Percentiles rank a stretch among this genome's conserved stretches.
These are phyloP conservation scores for Epinephelus moara DNA, from an alignment of 2,113 vertebrate species.

Conservation along the genomic window DNA sequence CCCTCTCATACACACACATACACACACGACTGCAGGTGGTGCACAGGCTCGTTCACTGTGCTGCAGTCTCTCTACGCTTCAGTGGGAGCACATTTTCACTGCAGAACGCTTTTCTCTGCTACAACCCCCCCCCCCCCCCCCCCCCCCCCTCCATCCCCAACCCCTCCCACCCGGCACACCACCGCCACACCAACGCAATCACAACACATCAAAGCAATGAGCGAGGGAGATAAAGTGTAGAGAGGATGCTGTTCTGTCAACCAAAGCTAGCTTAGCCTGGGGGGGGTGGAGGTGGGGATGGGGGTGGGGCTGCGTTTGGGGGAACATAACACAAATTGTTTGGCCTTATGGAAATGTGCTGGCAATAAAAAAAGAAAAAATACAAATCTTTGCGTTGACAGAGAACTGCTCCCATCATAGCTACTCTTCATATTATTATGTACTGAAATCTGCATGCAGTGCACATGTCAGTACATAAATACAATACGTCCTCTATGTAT, in stretches of 20 bases:
- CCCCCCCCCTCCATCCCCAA: conserved; percentile 31
- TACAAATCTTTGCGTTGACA: conserved; percentile 16
- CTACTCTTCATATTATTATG: neutral
- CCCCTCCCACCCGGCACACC: conserved; percentile 58
- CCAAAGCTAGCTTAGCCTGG: conserved; percentile 58
- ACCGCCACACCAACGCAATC: conserved; percentile 76
- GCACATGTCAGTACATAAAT: neutral
- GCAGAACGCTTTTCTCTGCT: conserved; percentile 81
- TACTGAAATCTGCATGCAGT: neutral
- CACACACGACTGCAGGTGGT: conserved; percentile 76
- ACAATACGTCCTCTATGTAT: neutral
- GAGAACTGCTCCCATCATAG: conserved; percentile 13
- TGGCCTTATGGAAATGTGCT: conserved; percentile 41
- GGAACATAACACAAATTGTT: conserved; percentile 47
- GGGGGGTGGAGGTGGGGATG: neutral
- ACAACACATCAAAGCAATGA: conserved; percentile 83
- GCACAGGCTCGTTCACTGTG: conserved; percentile 79
- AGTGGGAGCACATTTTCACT: conserved; percentile 84
- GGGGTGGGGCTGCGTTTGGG: neutral
- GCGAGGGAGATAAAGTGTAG: conserved; percentile 71
- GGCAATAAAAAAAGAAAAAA: conserved; percentile 19
- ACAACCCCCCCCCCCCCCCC: conserved; percentile 25
- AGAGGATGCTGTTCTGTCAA: conserved; percentile 67
- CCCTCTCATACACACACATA: conserved; percentile 24
- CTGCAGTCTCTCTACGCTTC: conserved; percentile 86